Conservation (phyloP, 1,140 invertebrate genomes). For the Conopomorpha cramerella region DNA sequence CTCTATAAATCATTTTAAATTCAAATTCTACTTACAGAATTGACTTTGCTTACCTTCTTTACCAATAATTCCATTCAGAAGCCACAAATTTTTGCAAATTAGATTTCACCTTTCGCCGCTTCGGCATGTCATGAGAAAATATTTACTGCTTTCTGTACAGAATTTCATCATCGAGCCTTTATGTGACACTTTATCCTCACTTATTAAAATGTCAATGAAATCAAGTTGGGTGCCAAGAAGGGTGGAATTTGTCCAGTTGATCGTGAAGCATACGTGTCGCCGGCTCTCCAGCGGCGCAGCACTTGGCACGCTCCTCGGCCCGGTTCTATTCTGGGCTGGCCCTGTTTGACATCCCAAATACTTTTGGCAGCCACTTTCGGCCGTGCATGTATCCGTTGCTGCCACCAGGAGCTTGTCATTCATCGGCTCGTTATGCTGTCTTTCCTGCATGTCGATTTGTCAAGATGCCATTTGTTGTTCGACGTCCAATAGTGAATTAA, state of each 20-base stretch:
- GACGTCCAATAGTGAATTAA: conserved; percentile 37
- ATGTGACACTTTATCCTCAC: too few species aligned
- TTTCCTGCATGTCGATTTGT: conserved; percentile 43
- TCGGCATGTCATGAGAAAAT: conserved; percentile 27
- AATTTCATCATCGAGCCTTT: too few species aligned
- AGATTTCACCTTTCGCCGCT: conserved; percentile 39
- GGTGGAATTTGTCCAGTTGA: too few species aligned
- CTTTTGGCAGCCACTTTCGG: conserved; percentile 44
- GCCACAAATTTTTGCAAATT: conserved; percentile 52
- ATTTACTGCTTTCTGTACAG: conserved; percentile 26
- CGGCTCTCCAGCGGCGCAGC: conserved; percentile 22
- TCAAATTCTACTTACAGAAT: conserved; percentile 59
- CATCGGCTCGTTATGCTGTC: conserved; percentile 50
- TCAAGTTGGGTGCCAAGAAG: too few species aligned
- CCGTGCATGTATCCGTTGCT: conserved; percentile 39
- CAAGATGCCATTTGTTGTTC: conserved; percentile 18
- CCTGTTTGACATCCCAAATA: conserved; percentile 27
- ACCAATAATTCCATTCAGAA: conserved; percentile 30
- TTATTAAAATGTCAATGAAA: too few species aligned
- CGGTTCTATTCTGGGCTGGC: conserved; percentile 50
- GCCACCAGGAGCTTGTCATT: conserved; percentile 39
- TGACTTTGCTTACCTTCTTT: conserved; percentile 44
- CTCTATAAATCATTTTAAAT: conserved; percentile 61
- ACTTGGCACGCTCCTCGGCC: conserved; percentile 37
- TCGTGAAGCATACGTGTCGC: conserved; percentile 26